A percentile compares a stretch with the other conserved stretches of the same genome.
Conservation (phyloP, 2,888 invertebrate genomes). For the Girardia tigrina region DNA sequence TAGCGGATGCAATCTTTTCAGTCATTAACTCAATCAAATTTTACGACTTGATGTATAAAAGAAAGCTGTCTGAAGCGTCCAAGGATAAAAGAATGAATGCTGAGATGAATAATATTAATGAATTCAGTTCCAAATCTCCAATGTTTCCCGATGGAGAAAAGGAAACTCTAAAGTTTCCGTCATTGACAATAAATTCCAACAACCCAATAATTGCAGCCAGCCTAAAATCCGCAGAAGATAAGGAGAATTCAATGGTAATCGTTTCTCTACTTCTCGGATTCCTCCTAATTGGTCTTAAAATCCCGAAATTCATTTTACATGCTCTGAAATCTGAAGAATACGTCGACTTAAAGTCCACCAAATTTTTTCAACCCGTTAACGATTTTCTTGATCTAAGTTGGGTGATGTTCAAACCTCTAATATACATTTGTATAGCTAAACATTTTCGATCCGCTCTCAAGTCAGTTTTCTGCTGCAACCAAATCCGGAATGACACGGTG, state of each 20-base stretch:
- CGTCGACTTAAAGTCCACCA: background rate
- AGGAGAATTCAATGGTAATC: conserved; percentile 25
- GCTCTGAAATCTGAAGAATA: conserved; percentile 28
- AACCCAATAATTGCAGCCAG: background rate
- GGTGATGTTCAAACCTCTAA: background rate
- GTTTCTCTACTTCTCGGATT: conserved; percentile 17
- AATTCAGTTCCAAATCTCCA: background rate
- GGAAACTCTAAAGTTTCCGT: background rate
- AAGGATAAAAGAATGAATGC: conserved; percentile 21
- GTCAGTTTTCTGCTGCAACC: background rate
- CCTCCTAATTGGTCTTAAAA: background rate
- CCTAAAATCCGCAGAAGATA: background rate
- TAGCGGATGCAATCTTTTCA: background rate
- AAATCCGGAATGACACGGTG: background rate
- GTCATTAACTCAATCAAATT: conserved; percentile 13
- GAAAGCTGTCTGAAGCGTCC: background rate
- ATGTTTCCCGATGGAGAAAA: background rate
- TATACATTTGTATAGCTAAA: background rate
- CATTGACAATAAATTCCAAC: background rate
- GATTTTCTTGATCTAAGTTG: conserved; percentile 11
- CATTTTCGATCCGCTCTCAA: background rate
- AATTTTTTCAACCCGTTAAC: conserved; percentile 13
- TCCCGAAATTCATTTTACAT: conserved; percentile 31
- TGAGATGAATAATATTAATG: background rate
- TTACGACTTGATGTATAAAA: conserved; percentile 15